These are phyloP conservation scores for Papilio machaon DNA, from an alignment of 1,140 invertebrate species.

Conservation along the genomic window DNA sequence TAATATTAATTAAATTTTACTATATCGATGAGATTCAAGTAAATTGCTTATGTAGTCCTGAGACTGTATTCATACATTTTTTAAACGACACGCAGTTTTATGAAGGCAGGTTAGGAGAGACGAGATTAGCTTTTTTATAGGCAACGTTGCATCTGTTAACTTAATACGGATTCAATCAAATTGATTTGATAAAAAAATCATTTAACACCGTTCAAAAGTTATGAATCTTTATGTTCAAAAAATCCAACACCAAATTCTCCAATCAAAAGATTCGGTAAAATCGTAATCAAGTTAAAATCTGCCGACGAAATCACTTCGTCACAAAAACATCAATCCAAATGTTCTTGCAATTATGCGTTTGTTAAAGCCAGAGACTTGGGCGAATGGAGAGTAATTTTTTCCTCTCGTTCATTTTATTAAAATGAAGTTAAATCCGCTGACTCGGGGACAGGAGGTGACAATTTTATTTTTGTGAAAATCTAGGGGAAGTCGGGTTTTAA, in stretches of 20 bases:
- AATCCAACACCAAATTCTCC: background rate
- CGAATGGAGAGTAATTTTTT: constrained; percentile 60
- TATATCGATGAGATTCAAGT: too few relatives aligned
- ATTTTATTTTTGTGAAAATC: constrained; percentile 60
- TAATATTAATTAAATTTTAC: too few relatives aligned
- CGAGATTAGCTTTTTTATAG: too few relatives aligned
- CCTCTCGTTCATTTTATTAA: constrained; percentile 65
- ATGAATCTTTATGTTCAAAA: background rate
- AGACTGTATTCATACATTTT: too few relatives aligned
- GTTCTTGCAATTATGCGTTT: constrained; percentile 46
- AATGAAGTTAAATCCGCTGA: constrained; percentile 72
- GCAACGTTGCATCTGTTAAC: too few relatives aligned
- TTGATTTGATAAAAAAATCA: too few relatives aligned
- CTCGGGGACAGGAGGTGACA: constrained; percentile 64
- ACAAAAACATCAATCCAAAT: constrained; percentile 40
- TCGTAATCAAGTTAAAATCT: constrained; percentile 39
- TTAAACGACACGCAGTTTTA: too few relatives aligned
- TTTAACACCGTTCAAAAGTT: too few relatives aligned
- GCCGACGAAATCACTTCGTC: constrained; percentile 5
- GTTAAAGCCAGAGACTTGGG: constrained; percentile 52
- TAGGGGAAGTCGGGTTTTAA: constrained; percentile 36
- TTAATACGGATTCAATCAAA: too few relatives aligned
- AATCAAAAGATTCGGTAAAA: constrained; percentile 16
- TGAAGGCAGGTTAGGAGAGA: too few relatives aligned
- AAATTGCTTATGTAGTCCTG: too few relatives aligned